Conservation (phyloP, 2,888 invertebrate genomes). For the Homarus gammarus region DNA sequence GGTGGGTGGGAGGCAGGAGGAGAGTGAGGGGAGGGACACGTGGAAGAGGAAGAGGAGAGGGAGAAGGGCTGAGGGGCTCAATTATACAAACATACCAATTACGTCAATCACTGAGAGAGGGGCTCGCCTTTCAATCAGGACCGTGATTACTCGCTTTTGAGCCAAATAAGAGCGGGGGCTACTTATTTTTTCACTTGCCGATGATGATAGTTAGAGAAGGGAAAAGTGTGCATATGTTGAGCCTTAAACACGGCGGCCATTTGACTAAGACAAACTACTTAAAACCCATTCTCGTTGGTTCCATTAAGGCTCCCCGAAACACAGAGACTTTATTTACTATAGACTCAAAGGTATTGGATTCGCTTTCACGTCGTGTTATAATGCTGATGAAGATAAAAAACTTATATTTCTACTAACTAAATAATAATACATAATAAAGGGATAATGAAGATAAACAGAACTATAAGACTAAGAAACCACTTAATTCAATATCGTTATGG, state of each 20-base stretch:
- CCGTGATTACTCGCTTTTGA: conserved; percentile 57
- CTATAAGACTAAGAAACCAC: no score
- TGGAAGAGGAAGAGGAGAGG: conserved; percentile 4
- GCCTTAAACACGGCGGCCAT: conserved; percentile 10
- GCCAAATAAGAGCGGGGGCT: conserved; percentile 39
- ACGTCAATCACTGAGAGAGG: conserved; percentile 54
- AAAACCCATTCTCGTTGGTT: no score
- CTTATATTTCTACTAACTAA: no score
- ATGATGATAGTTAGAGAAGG: conserved; percentile 18
- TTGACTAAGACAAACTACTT: background rate
- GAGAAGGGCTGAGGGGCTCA: conserved; percentile 39
- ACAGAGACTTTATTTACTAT: no score
- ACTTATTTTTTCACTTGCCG: conserved; percentile 40
- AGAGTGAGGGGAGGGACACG: background rate
- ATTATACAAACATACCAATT: conserved; percentile 64
- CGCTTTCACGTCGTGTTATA: no score
- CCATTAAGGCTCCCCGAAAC: no score
- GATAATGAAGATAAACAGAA: no score
- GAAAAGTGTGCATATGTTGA: conserved; percentile 18
- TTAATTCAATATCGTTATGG: no score
- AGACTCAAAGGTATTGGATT: no score
- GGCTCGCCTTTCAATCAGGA: conserved; percentile 57
- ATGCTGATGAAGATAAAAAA: no score
- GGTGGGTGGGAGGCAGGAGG: background rate
- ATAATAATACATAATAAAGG: no score